Base-by-base conservation (phyloP, 2,888 invertebrate species). In the Hermaeophaga mercurialis region DNA sequence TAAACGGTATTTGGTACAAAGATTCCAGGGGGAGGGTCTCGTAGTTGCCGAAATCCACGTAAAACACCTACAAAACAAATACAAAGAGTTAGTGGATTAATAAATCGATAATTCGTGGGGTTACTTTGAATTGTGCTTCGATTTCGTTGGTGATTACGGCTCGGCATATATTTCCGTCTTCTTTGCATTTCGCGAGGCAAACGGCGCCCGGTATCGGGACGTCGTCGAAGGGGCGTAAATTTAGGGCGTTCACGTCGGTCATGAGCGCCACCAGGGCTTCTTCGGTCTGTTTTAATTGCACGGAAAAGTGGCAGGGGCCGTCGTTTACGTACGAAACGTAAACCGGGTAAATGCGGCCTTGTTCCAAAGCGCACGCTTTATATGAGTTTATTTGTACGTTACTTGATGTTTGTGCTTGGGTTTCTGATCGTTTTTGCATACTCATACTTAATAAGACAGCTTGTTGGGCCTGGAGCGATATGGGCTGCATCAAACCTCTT, bases 31-130 rank as follows among this genome's bases (percentile, higher is more conserved):
- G 82, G 8, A 90, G 83, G 68, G 85, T 79, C 77, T 90, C 91
- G 4, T 86, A 86, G 70, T 90, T 88, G 19, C 91, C 91, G 73
- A 88, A 91, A 75, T 91, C 91, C 22, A 91, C 89, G 74, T 89
- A 91, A 70, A 87, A 89, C 3, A 91, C 75, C 76, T 76, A 33
- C 39, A 56, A 50, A 36, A 44, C 9, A 44, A 4, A 33, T 33
- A 1, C 11, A n/a, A 11, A 7, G 9, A n/a, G 34, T 34, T 34
- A 6, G 3, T 22, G 4, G 6, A 11, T 34, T 34, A 7, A 34
- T 4, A 34, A 3, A 3, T 36, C 2, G 2, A 36, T 2, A 12
- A 12, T 31, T 11, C n/a, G n/a, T n/a, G n/a, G n/a, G n/a, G 63
- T 59, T 61, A 75, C 82, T 75, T 89, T 89, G 72, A 87, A 90